Conservation (phyloP, 2,888 invertebrate species). For the Apeira syringaria region DNA sequence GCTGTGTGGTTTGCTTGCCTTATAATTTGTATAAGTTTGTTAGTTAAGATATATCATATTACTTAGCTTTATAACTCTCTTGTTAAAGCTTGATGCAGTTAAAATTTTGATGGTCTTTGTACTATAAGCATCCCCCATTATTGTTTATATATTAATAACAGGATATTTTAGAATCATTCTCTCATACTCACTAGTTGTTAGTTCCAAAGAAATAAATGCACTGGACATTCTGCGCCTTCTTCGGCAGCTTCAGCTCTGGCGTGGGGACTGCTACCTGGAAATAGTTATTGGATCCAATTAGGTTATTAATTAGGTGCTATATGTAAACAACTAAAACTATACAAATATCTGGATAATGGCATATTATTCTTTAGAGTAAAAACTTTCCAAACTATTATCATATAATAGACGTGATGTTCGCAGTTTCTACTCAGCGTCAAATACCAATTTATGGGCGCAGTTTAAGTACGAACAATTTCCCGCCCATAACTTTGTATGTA, state of each 20-base stretch:
- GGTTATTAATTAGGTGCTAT: conserved; percentile 35
- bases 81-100: too few species aligned
- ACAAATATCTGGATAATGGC: neutral
- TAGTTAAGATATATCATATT: too few species aligned
- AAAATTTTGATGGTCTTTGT: too few species aligned
- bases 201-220: conserved; percentile 97
- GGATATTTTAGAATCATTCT: too few species aligned
- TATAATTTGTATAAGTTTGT: too few species aligned
- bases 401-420: conserved; percentile 8
- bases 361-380: neutral
- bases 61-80: too few species aligned
- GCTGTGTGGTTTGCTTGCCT: too few species aligned
- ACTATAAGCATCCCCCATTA: too few species aligned
- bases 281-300: conserved; percentile 46
- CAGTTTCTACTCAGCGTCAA: conserved; percentile 31
- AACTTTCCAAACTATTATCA: neutral
- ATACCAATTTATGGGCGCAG: conserved; percentile 33
- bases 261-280: conserved; percentile 92
- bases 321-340: neutral
- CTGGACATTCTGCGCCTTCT: conserved; percentile 88
- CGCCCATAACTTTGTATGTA: conserved; percentile 43
- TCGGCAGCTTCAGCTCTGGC: conserved; percentile 89
- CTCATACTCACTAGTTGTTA: conserved; percentile 94
- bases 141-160: too few species aligned
- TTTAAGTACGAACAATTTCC: conserved; percentile 47